Base-by-base conservation (phyloP, 2,113 vertebrate genomes). In the Gopherus flavomarginatus region DNA sequence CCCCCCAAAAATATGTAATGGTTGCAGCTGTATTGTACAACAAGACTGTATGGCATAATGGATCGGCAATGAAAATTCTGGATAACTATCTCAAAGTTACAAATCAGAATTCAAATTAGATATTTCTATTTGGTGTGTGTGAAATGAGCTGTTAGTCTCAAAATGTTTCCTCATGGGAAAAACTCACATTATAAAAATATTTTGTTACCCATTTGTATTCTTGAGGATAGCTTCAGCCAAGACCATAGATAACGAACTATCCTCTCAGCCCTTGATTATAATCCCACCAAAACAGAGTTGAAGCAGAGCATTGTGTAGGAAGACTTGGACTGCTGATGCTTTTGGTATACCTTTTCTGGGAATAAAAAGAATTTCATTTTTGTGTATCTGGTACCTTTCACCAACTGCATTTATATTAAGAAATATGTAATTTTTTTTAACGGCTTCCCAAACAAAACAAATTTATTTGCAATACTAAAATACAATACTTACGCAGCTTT, bases 281-380 rank as follows among this genome's bases (percentile, higher is more conserved):
- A 77, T 77, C 42, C 72, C 24, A 26, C 11, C 38, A 77, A 77
- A 77, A 27, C 72, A 77, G n/a, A 72, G 11, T 27, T 77, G 72
- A 44, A 44, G 22, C 72, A 47, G 5, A 44, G 38, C 11, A 77
- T 77, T 44, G 24, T 77, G 72, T 79, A 94, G 87, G 84, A 44
- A 94, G 87, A 84, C 7, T 42, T 87, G 59, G 0, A 69, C 65
- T 21, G 0, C 24, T 59, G 24, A 62, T 62, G 29, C 75, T 93
- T 87, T 90, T 75, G 69, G 69, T 92, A 35, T 86, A 77, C 81
- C 93, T 42, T 93, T 84, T 87, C 88, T 87, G 80, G 88, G 91
- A 82, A 87, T 92, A 85, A 92, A 57, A 78, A 94, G 69, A 69
- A 77, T 91, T 87, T 79, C 24, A 78, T 31, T 86, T 54, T 77